phyloP scores from a whole-genome alignment of 2,797 vertebrate genomes.

The Sebastes hopkinsi region DNA sequence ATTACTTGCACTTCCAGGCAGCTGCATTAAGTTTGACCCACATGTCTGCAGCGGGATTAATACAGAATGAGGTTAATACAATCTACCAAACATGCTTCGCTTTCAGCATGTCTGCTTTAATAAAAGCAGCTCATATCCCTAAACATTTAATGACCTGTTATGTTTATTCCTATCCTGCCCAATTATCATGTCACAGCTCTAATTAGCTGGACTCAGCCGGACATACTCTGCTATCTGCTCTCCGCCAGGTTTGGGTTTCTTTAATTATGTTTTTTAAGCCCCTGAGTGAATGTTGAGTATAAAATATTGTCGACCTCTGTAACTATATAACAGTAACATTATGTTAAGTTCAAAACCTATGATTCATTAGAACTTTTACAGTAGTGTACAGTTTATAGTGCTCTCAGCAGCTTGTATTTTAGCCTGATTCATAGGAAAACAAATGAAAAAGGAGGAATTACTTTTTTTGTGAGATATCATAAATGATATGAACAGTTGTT shows the following conservation, averaged over 20 bases:
- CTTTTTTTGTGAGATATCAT: no score
- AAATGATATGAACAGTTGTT: accelerated
- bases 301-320: background rate
- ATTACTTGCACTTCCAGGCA: slow-evolving; percentile 38
- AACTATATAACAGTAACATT: background rate
- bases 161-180: slow-evolving; percentile 57
- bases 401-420: background rate
- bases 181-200: slow-evolving; percentile 55
- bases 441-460: no score
- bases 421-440: background rate
- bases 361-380: background rate
- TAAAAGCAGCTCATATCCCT: slow-evolving; percentile 45
- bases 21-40: slow-evolving; percentile 49
- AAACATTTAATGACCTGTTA: slow-evolving; percentile 59
- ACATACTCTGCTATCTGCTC: background rate
- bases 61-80: slow-evolving; percentile 25
- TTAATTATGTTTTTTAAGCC: slow-evolving; percentile 19
- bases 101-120: slow-evolving; percentile 27
- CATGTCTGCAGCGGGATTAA: slow-evolving; percentile 43
- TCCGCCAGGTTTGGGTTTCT: background rate
- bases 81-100: slow-evolving; percentile 18
- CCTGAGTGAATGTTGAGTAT: background rate
- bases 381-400: background rate
- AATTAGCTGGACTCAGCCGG: slow-evolving; percentile 39
- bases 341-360: background rate